Conservation (phyloP, 2,113 vertebrate species). For the Takifugu bimaculatus region DNA sequence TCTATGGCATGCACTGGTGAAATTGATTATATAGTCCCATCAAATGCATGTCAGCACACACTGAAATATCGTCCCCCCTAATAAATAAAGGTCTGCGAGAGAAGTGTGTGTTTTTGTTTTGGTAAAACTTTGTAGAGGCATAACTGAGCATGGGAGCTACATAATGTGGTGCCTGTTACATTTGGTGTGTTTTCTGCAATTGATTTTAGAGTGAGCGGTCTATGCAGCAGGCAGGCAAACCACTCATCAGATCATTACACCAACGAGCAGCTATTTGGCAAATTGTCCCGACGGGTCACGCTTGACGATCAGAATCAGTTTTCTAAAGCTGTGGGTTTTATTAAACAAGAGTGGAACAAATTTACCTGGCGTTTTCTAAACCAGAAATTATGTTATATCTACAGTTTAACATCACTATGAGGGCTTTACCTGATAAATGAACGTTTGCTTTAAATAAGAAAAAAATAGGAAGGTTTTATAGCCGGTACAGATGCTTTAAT, state of each 20-base stretch:
- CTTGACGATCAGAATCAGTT: slow-evolving; percentile 21
- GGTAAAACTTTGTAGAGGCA: neutral
- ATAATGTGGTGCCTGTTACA: slow-evolving; percentile 15
- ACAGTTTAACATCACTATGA: too few relatives aligned
- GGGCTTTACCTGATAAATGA: slow-evolving; percentile 18
- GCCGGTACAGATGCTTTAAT: slow-evolving; percentile 49
- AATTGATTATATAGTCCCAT: slow-evolving; percentile 51
- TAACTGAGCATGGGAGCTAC: slow-evolving; percentile 13
- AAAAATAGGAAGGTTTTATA: slow-evolving; percentile 22
- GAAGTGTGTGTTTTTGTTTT: neutral
- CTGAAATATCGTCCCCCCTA: slow-evolving; percentile 8
- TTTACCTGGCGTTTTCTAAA: too few relatives aligned
- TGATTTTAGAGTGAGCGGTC: slow-evolving; percentile 17
- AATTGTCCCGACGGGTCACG: slow-evolving; percentile 27
- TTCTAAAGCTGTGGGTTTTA: slow-evolving; percentile 21
- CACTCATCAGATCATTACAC: slow-evolving; percentile 39
- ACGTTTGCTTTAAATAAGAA: too few relatives aligned
- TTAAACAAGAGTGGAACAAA: neutral
- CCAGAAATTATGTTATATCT: too few relatives aligned
- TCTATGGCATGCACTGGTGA: slow-evolving; percentile 48
- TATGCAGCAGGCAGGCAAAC: slow-evolving; percentile 38
- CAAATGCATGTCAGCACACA: slow-evolving; percentile 38
- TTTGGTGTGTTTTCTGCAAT: slow-evolving; percentile 1
- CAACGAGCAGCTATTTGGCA: slow-evolving; percentile 43
- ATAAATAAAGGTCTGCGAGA: neutral